Conservation (phyloP, 64 coral and sea anemone species). For the Exaiptasia diaphana region DNA sequence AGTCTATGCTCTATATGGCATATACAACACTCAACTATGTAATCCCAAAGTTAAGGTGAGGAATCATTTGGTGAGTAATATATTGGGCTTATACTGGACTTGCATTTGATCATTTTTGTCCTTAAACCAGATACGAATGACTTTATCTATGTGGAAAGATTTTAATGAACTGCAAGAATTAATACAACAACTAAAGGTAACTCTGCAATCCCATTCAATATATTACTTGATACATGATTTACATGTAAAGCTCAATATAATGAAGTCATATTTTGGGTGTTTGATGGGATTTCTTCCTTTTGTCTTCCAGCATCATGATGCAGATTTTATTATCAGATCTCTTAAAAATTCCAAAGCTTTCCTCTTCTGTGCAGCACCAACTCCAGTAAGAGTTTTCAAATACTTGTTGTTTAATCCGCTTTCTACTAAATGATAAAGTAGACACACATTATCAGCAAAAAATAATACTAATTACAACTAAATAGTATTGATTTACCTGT, state of each 20-base stretch:
- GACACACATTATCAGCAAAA: no score
- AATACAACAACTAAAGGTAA: conserved; percentile 49
- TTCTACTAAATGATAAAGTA: no score
- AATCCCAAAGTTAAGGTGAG: conserved; percentile 86
- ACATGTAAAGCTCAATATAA: no score
- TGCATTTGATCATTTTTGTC: no score
- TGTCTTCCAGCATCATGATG: conserved; percentile 70
- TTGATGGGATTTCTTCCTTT: not conserved
- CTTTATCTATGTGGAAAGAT: conserved; percentile 79
- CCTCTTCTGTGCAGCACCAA: conserved; percentile 72
- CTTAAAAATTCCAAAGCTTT: conserved; percentile 77
- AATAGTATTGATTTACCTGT: no score
- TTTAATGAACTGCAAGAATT: conserved; percentile 62
- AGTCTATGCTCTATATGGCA: conserved; percentile 73
- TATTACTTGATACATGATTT: no score
- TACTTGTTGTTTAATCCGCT: no score
- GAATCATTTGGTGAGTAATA: not conserved
- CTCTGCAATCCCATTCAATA: no score
- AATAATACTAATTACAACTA: no score
- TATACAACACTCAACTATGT: conserved; percentile 83
- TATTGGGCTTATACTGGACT: no score
- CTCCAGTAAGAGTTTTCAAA: conserved; percentile 40
- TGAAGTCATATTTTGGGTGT: no score
- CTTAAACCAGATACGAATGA: conserved; percentile 91
- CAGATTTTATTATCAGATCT: conserved; percentile 75